Evolutionary conservation across 2,888 invertebrate genomes (phyloP).

Genomic region (Chalcis sispes): DNA sequence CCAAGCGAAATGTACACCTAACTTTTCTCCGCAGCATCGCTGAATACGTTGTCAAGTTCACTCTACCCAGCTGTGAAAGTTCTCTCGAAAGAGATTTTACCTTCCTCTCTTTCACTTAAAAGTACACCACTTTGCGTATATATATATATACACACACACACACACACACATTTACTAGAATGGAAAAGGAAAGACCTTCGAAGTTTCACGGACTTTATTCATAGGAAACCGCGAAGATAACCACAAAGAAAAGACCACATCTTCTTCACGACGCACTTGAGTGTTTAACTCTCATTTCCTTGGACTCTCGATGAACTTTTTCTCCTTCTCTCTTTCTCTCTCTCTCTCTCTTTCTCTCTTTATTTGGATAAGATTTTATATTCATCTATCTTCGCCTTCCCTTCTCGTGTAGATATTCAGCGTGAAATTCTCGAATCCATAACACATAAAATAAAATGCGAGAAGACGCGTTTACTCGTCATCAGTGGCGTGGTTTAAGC

Average conservation of each 20-base stretch:
- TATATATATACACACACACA: background rate
- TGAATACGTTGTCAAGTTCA: constrained; percentile 41
- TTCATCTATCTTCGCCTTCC: no score
- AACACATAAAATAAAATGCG: no score
- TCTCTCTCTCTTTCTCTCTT: background rate
- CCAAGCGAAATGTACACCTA: constrained; percentile 24
- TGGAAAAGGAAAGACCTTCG: constrained; percentile 36
- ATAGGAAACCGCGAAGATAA: constrained; percentile 40
- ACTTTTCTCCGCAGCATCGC: constrained; percentile 27
- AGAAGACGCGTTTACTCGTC: constrained; percentile 14
- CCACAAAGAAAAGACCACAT: constrained; percentile 34
- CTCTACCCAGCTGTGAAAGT: constrained; percentile 16
- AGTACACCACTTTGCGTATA: no score
- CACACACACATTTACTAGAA: background rate
- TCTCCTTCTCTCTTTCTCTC: constrained; percentile 12
- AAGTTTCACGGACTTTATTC: constrained; percentile 47
- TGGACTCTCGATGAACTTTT: constrained; percentile 15
- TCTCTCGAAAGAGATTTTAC: constrained; percentile 30
- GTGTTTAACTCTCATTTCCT: constrained; percentile 37
- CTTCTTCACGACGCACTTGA: no score
- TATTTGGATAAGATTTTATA: background rate
- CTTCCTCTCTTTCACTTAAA: no score
- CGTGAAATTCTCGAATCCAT: no score
- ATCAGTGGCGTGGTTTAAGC: constrained; percentile 9
- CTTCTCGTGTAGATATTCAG: background rate